Evolutionary conservation across 1,140 invertebrate genomes (phyloP).

Genomic region (Helicoverpa armigera): DNA sequence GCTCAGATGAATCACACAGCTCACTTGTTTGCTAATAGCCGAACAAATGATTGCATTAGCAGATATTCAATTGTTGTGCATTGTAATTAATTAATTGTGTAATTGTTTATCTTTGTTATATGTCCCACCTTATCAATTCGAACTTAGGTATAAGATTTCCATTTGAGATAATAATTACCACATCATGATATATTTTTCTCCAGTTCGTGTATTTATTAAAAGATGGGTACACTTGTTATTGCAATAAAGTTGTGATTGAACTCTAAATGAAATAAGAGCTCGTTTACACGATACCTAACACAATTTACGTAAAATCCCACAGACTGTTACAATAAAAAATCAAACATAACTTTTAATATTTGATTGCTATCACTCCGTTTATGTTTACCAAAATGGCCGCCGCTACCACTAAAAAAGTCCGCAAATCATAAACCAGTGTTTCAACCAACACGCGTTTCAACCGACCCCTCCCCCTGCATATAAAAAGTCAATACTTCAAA

Average conservation of each 20-base stretch:
- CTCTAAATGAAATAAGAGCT: too few relatives aligned
- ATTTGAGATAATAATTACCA: too few relatives aligned
- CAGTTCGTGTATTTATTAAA: too few relatives aligned
- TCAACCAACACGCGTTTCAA: not conserved
- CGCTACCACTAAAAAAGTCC: not conserved
- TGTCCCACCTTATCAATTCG: too few relatives aligned
- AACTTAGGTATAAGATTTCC: too few relatives aligned
- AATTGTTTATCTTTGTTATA: not conserved
- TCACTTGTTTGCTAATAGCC: conserved; percentile 9
- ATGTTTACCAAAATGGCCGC: not conserved
- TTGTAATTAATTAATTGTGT: not conserved
- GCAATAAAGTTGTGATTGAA: too few relatives aligned
- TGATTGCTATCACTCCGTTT: not conserved
- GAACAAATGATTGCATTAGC: conserved; percentile 11
- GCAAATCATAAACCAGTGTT: not conserved
- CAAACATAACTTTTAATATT: too few relatives aligned
- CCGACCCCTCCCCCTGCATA: not conserved
- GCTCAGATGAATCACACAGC: conserved; percentile 13
- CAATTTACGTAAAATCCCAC: too few relatives aligned
- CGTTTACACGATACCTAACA: too few relatives aligned
- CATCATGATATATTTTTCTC: too few relatives aligned
- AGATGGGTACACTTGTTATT: too few relatives aligned
- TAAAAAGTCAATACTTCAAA: conserved; percentile 30
- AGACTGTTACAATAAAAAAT: too few relatives aligned
- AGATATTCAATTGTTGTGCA: conserved; percentile 7